Evolutionary conservation across 2,113 vertebrate genomes (phyloP), one percentile per base, ranked within the genome.

Genomic region (Upupa epops): DNA sequence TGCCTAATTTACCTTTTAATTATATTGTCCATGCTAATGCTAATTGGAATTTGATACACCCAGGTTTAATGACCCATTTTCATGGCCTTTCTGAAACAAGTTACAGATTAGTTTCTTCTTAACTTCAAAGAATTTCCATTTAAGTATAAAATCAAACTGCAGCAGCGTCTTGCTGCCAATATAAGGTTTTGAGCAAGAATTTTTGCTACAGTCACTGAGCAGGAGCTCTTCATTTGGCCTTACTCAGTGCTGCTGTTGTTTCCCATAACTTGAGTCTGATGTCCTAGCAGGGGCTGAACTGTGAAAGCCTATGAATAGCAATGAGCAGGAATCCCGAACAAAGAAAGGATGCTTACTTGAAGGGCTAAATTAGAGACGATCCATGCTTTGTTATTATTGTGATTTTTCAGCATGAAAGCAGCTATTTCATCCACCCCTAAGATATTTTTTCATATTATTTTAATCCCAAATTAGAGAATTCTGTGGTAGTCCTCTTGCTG

Each of bases 1-100:
- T 90, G 92, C 89, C 83, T 96, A 95, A 96, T 96, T 96, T 96
- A 95, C 88, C 93, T 96, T 97, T 97, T 96, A 97, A 97, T 96
- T 95, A 96, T 94, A 94, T 96, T 95, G 95, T 90, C 93, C 91
- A 74, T 95, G 94, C 88, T 96, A 95, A 96, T 94, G 78, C 92
- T 95, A 94, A 96, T 93, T 97, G 94, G 95, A 92, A 92, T 94
- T 95, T 95, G 95, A 97, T 96, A 96, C 85, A 95, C 90, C 77
- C 93, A 84, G 81, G 92, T 94, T 96, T 96, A 96, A 95, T 52
- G 72, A 95, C 65, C 92, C 94, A 84, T 88, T 96, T 93, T 96
- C 96, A 96, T 68, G 95, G 93, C 78, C 79, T 68, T 91, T 83
- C 88, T 92, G 89, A 95, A 95, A 91, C 96, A 95, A 96, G 94